Base-by-base conservation (phyloP, 2,113 vertebrate genomes). In the Forbesichthys agassizii region DNA sequence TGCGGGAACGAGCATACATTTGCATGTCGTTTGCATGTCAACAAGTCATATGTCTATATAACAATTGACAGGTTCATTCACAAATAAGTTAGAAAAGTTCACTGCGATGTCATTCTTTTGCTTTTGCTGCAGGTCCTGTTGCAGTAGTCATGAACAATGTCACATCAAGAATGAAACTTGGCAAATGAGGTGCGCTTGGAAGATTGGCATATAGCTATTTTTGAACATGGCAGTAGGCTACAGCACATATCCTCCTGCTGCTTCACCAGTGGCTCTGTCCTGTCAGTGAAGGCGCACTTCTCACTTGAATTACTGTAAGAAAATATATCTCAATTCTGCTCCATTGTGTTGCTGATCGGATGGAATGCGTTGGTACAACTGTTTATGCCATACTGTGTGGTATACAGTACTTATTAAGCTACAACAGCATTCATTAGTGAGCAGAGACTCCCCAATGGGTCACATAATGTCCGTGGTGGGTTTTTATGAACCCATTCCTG, bases 61-160 rank as follows among this genome's bases (percentile, higher is more conserved):
- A 69, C 70, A 56, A 56, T 68, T 72, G 68, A 67, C 51, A 18
- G 54, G 11, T 49, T 75, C 54, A 73, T 51, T 66, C 65, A 77
- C 71, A 72, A 48, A 54, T 53, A 46, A 58, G 55, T 14, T 52
- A 14, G 20, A 16, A 62, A 71, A 33, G 12, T 11, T 69, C 48
- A 0, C 48, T 18, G 48, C 13, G 42, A 33, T 66, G 68, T 57
- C 48, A 49, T 16, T 46, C 20, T 67, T 20, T 33, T 42, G 36
- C 7, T 42, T 42, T 42, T 8, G 42, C 46, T 11, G 58, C 51
- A 47, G 55, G 64, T 64, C 61, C 53, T 54, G 58, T 58, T 60
- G 20, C 8, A 52, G 33, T 33, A 11, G 51, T 42, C 65, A 65
- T 48, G 48, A 75, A 59, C 54, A 33, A 49, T 64, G 57, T 42